These are phyloP conservation scores for Sebastes flavidus DNA, from an alignment of 2,797 vertebrate genomes.

Conservation along the genomic window DNA sequence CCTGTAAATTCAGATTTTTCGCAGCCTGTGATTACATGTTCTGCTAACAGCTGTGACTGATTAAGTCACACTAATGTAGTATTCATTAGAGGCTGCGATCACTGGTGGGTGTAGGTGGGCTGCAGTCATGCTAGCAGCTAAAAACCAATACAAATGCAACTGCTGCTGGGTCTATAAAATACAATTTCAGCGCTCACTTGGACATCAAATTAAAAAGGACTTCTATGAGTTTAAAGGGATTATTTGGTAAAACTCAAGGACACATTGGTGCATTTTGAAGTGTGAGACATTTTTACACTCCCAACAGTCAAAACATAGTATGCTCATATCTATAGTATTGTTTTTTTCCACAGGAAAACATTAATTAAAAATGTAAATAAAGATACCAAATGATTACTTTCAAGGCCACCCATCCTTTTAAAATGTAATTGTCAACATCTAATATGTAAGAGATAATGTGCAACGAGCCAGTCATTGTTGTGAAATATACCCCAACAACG, in stretches of 20 bases:
- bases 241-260: background rate
- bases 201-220: slow-evolving; percentile 25
- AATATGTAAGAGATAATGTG: background rate
- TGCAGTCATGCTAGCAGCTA: slow-evolving; percentile 10
- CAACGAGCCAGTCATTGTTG: no score
- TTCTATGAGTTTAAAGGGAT: background rate
- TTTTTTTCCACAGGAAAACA: background rate
- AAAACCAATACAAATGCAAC: slow-evolving; percentile 16
- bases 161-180: slow-evolving; percentile 4
- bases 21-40: slow-evolving; percentile 64
- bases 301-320: background rate
- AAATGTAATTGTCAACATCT: background rate
- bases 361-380: background rate
- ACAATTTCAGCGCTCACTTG: slow-evolving; percentile 11
- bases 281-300: background rate
- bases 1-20: slow-evolving; percentile 69
- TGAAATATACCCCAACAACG: no score
- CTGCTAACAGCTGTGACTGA: slow-evolving; percentile 71
- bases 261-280: background rate
- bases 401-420: background rate
- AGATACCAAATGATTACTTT: background rate
- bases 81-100: slow-evolving; percentile 53
- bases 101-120: slow-evolving; percentile 42
- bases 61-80: slow-evolving; percentile 63
- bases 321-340: background rate